Base-by-base conservation (phyloP, 2,113 vertebrate genomes). In the Gymnogyps californianus region DNA sequence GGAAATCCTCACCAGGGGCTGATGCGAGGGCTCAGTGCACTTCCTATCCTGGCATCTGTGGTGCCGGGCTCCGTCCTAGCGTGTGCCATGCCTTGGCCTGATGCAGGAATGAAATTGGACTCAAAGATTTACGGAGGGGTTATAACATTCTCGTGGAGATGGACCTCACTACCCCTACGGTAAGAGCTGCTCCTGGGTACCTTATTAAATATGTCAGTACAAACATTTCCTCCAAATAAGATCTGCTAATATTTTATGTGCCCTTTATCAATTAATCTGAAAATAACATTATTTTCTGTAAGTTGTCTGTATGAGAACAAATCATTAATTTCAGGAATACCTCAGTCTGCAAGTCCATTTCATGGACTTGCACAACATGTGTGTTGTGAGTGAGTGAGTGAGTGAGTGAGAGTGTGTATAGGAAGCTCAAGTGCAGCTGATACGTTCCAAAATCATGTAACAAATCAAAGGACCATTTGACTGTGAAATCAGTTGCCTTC, bases 11-110 rank as follows among this genome's bases (percentile, higher is more conserved):
- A 38, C 31, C 0, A 0, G 16, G 6, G 5, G 13, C 44, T 42
- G 51, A 21, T 47, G 38, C 1, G 0, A 0, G 2, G 42, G 7
- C 21, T 52, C 13, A 3, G 38, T 32, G 24, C 13, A 3, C 6
- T 24, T 77, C 15, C 52, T 15, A 12, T 21, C 22, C 58, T 16
- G n/a, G 16, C 40, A 17, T 40, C 29, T 52, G 17, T 16, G 47
- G 36, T 51, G 32, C 36, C 6, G 1, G 9, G 18, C 44, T 81
- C 20, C 9, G 2, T 65, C 19, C 25, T 81, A 17, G 31, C 2
- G 0, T 32, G 51, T 49, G 31, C 51, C 3, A 0, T 58, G 29
- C 25, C 16, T 71, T 3, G 1, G 18, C 26, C 38, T 42, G 18
- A 21, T 1, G 0, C 20, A 40, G 11, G 26, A 66, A 16, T 38